Conservation (phyloP, 2,797 vertebrate genomes). For the Ptychadena robeensis region DNA sequence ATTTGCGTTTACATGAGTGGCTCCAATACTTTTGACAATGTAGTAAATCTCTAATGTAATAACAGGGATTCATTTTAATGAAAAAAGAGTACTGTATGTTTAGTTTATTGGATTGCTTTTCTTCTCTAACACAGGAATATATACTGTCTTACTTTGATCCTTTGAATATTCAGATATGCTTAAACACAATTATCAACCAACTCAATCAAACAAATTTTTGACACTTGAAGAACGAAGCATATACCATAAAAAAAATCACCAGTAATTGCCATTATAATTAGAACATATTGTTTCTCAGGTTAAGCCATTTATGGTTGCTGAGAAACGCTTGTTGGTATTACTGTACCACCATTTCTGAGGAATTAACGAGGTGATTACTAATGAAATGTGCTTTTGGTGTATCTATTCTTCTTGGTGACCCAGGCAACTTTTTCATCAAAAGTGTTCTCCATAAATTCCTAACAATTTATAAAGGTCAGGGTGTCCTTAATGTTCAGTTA, state of each 20-base stretch:
- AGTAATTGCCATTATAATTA: background rate
- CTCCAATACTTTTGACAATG: too few species aligned
- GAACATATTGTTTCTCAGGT: background rate
- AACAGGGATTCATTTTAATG: too few species aligned
- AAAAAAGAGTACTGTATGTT: background rate
- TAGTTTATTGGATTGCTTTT: background rate
- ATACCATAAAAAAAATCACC: background rate
- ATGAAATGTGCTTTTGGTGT: too few species aligned
- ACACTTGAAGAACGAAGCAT: background rate
- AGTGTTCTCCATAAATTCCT: background rate
- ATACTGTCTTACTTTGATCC: background rate
- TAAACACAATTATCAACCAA: too few species aligned
- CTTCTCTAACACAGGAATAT: background rate
- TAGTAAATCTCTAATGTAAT: too few species aligned
- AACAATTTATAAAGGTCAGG: background rate
- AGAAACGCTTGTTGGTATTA: background rate
- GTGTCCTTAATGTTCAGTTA: background rate
- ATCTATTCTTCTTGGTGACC: background rate
- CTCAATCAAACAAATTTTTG: too few species aligned
- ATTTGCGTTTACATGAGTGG: too few species aligned
- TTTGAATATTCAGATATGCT: background rate
- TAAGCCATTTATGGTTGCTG: background rate
- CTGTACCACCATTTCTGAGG: background rate
- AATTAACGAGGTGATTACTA: background rate
- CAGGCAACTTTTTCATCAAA: background rate